These are phyloP conservation scores for Nasalis larvatus DNA, from an alignment of 2,113 vertebrate species.

Conservation along the genomic window DNA sequence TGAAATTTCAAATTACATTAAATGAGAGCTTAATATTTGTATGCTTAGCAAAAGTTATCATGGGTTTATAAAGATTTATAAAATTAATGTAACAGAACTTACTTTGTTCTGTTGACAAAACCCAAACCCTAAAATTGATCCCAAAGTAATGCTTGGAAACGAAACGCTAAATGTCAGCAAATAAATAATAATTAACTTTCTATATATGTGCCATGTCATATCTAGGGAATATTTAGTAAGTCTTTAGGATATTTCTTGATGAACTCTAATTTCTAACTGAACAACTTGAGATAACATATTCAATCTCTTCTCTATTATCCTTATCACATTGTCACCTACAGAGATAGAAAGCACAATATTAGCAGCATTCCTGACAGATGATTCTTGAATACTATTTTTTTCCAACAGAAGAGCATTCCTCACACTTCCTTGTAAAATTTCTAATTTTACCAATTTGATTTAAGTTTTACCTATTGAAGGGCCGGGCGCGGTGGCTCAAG, in stretches of 20 bases:
- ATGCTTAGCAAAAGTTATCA: slow-evolving; percentile 2
- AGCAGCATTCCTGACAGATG: background rate
- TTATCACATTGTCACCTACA: background rate
- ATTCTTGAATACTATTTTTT: background rate
- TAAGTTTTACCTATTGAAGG: background rate
- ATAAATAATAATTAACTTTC: background rate
- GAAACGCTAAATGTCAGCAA: background rate
- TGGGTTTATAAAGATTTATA: background rate
- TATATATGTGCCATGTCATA: background rate
- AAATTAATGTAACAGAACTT: background rate
- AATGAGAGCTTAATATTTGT: background rate
- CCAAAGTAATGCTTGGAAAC: background rate
- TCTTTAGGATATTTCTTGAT: background rate
- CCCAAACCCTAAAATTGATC: background rate
- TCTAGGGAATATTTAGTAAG: background rate
- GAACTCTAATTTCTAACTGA: background rate
- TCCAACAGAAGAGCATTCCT: background rate
- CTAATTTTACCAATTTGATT: background rate
- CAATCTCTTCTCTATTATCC: background rate
- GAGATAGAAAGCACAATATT: background rate
- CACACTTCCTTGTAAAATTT: background rate
- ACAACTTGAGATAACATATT: background rate
- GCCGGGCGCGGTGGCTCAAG: no score
- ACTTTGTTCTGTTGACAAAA: background rate
- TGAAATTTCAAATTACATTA: background rate